Conservation (phyloP, 2,888 invertebrate genomes). For the Epinotia bilunana region DNA sequence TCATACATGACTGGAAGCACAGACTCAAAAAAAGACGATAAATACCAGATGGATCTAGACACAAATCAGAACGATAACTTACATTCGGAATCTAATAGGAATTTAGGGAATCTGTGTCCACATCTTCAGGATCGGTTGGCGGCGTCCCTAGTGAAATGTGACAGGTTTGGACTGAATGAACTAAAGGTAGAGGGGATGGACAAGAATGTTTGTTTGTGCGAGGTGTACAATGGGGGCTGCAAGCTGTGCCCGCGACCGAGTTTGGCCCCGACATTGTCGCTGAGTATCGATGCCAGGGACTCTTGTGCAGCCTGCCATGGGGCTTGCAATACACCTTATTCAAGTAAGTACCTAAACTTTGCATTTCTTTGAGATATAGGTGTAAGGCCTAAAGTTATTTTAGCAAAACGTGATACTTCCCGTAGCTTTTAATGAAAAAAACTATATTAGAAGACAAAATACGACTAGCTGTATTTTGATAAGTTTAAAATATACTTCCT, state of each 20-base stretch:
- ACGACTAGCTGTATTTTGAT: background rate
- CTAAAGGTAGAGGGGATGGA: constrained; percentile 72
- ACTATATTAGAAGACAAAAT: background rate
- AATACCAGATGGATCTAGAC: constrained; percentile 62
- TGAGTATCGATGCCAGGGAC: constrained; percentile 64
- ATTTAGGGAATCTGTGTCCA: constrained; percentile 66
- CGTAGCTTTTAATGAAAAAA: no score
- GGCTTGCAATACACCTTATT: constrained; percentile 63
- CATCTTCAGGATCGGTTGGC: constrained; percentile 62
- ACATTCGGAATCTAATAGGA: constrained; percentile 64
- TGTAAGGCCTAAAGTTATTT: background rate
- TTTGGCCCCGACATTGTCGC: constrained; percentile 60
- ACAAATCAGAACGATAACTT: constrained; percentile 68
- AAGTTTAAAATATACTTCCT: no score
- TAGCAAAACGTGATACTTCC: background rate
- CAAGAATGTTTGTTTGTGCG: constrained; percentile 72
- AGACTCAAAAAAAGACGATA: constrained; percentile 60
- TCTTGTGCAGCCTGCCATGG: constrained; percentile 67
- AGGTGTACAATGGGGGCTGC: constrained; percentile 78
- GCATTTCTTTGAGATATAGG: no score
- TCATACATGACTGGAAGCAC: constrained; percentile 73
- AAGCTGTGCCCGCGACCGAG: constrained; percentile 73
- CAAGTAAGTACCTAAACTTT: constrained; percentile 62
- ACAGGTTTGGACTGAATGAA: constrained; percentile 74
- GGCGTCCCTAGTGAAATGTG: constrained; percentile 63